Evolutionary conservation across 2,797 vertebrate species (phyloP).

Genomic region (Pogoniulus pusillus): DNA sequence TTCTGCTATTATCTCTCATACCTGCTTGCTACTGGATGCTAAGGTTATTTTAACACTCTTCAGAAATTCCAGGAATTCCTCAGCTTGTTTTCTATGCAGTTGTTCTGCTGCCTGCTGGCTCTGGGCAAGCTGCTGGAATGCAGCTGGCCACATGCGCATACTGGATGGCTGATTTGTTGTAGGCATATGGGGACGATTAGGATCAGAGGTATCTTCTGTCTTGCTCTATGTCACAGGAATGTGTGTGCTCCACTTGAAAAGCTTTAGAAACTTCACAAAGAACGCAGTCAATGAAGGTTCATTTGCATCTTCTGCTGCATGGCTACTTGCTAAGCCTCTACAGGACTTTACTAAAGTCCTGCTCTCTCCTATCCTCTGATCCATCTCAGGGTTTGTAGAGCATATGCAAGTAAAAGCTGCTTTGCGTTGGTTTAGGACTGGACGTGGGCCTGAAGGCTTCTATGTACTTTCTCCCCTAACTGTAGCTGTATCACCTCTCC

Average conservation of each 20-base stretch:
- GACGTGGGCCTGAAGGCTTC: background rate
- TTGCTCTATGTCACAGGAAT: background rate
- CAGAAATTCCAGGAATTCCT: constrained; percentile 58
- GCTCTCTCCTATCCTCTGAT: background rate
- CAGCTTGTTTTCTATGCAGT: background rate
- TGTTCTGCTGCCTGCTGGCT: background rate
- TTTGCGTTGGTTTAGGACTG: background rate
- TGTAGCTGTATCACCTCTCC: background rate
- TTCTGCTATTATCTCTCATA: constrained; percentile 32
- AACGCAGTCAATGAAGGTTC: background rate
- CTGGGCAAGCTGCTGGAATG: constrained; percentile 21
- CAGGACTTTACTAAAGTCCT: background rate
- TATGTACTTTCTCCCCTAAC: background rate
- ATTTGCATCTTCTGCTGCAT: background rate
- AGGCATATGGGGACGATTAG: background rate
- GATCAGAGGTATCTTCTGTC: background rate
- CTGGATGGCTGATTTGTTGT: background rate
- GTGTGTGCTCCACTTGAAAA: background rate
- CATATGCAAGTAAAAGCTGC: background rate
- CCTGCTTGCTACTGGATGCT: background rate
- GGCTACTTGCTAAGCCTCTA: background rate
- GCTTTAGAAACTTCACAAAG: background rate
- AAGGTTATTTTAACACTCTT: constrained; percentile 23
- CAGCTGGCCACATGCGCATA: background rate
- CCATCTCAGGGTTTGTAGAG: background rate